phyloP scores from a whole-genome alignment of 2,888 invertebrate genomes.

The Nemurella pictetii region DNA sequence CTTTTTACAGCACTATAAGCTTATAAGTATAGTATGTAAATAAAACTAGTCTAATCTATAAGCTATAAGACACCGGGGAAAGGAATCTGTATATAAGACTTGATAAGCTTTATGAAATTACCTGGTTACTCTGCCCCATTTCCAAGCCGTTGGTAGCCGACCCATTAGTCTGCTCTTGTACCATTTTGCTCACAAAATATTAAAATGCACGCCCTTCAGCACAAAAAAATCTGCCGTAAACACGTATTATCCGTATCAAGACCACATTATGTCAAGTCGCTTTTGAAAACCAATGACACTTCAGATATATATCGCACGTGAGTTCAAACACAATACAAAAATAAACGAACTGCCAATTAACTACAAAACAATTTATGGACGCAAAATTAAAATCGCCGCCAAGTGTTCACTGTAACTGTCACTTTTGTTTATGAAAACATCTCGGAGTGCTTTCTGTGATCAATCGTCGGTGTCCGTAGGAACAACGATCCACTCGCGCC shows the following conservation, averaged over 20 bases:
- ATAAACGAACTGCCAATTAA: not conserved
- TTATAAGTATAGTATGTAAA: no score
- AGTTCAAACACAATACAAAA: not conserved
- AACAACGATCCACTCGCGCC: not conserved
- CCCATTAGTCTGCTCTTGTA: slow-evolving; percentile 44
- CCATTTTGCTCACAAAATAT: not conserved
- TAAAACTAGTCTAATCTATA: no score
- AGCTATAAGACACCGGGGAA: no score
- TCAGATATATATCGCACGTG: not conserved
- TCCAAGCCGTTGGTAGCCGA: slow-evolving; percentile 51
- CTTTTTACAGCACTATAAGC: no score
- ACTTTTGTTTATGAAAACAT: not conserved
- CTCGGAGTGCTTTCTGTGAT: not conserved
- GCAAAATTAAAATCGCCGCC: not conserved
- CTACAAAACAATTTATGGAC: not conserved
- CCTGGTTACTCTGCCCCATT: slow-evolving; percentile 57
- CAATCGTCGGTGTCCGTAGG: not conserved
- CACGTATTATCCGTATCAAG: not conserved
- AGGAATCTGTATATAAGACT: no score
- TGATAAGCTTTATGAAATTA: slow-evolving; percentile 43
- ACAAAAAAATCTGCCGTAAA: not conserved
- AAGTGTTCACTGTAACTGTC: not conserved
- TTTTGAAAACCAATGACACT: not conserved
- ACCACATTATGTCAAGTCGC: not conserved
- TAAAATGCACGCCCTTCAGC: not conserved